Conservation (phyloP, 35 echinoderm and acorn worm species). For the Ophiothrix spiculata region DNA sequence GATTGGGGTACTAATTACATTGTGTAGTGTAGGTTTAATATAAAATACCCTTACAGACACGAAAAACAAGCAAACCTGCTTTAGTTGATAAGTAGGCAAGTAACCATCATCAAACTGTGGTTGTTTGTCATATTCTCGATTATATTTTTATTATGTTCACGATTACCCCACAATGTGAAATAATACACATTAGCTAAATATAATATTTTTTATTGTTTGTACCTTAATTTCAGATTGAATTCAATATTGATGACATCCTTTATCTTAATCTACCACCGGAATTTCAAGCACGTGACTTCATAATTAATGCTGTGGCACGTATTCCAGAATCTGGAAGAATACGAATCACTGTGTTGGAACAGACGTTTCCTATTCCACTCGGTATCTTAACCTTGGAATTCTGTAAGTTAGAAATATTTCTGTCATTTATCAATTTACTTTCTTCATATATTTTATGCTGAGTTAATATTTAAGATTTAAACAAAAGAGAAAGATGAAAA, state of each 20-base stretch:
- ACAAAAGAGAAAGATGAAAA: not conserved
- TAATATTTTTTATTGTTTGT: not conserved
- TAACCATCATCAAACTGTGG: too few species aligned
- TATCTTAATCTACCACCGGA: not conserved
- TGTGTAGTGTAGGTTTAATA: too few species aligned
- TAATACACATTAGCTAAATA: not conserved
- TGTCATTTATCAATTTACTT: too few species aligned
- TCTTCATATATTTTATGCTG: not conserved
- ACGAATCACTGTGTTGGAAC: not conserved
- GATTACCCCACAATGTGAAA: not conserved
- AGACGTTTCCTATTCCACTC: not conserved
- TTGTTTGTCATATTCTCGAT: too few species aligned
- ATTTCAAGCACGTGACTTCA: not conserved
- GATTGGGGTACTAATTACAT: too few species aligned
- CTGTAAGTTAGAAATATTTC: too few species aligned
- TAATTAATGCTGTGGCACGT: not conserved
- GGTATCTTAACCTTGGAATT: not conserved
- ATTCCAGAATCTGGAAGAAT: not conserved
- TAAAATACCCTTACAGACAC: too few species aligned
- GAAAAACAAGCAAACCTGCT: too few species aligned
- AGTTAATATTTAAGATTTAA: not conserved
- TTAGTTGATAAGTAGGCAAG: too few species aligned
- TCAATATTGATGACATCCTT: not conserved
- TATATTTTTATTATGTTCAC: not conserved
- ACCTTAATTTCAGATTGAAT: too few species aligned